Conservation (phyloP, 2,797 vertebrate genomes). For the Apogon hyalosoma region DNA sequence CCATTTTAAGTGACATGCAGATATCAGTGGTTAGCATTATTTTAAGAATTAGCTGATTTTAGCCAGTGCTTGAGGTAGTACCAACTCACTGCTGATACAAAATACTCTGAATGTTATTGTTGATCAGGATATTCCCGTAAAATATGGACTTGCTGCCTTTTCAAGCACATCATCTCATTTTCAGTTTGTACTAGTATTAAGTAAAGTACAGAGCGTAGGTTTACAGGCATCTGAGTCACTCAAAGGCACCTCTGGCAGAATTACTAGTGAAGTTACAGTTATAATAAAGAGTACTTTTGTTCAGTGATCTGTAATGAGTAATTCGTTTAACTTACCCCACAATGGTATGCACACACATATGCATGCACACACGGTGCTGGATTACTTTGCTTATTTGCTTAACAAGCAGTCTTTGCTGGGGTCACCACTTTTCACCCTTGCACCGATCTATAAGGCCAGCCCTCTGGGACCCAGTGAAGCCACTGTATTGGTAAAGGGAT, state of each 20-base stretch:
- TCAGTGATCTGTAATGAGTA: too few species aligned
- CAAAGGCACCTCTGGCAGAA: too few species aligned
- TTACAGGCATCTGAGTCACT: too few species aligned
- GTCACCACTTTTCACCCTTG: constrained; percentile 63
- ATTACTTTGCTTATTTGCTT: constrained; percentile 77
- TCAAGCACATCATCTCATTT: not conserved
- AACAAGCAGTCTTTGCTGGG: constrained; percentile 70
- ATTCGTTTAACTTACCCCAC: not conserved
- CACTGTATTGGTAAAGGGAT: constrained; percentile 54
- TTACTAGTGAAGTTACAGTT: too few species aligned
- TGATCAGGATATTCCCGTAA: not conserved
- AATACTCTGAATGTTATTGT: too few species aligned
- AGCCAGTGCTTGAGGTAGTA: too few species aligned
- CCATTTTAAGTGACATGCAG: too few species aligned
- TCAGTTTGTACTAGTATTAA: constrained; percentile 11
- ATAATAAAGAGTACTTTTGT: too few species aligned
- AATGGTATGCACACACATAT: constrained; percentile 20
- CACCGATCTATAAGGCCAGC: constrained; percentile 64
- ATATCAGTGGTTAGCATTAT: too few species aligned
- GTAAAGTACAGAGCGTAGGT: not conserved
- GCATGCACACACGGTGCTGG: constrained; percentile 29
- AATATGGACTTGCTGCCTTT: constrained; percentile 1
- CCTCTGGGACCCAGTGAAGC: constrained; percentile 45
- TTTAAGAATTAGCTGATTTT: too few species aligned
- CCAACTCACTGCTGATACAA: too few species aligned